These are phyloP conservation scores for Poecilobothrus nobilitatus DNA, from an alignment of 2,888 invertebrate genomes.

Conservation along the genomic window DNA sequence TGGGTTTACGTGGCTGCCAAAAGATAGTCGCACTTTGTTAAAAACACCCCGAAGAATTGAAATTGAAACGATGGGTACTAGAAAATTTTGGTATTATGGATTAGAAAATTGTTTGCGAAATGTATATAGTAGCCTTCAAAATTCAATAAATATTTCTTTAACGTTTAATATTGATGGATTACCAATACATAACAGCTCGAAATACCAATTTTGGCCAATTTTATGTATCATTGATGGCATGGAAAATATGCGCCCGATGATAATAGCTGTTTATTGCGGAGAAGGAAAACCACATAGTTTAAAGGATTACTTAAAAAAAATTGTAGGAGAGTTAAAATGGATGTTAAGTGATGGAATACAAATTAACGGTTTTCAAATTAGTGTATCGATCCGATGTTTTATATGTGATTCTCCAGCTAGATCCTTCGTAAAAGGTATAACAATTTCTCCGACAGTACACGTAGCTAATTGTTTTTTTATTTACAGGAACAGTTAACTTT, in stretches of 20 bases:
- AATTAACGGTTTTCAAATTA: slow-evolving; percentile 7
- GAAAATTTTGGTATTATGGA: slow-evolving; percentile 14
- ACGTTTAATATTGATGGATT: slow-evolving; percentile 11
- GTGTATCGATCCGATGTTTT: not conserved
- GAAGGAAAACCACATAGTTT: slow-evolving; percentile 5
- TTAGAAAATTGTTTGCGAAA: not conserved
- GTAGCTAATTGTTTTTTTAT: not conserved
- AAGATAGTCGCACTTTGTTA: slow-evolving; percentile 14
- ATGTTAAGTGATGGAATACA: slow-evolving; percentile 8
- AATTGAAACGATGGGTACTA: slow-evolving; percentile 9
- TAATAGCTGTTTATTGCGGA: slow-evolving; percentile 9
- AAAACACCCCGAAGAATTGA: too few relatives aligned
- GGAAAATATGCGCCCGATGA: not conserved
- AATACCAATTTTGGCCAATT: slow-evolving; percentile 8
- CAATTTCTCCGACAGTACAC: not conserved
- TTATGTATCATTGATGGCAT: not conserved
- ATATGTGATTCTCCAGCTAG: slow-evolving; percentile 14
- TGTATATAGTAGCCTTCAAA: not conserved
- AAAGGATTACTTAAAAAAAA: not conserved
- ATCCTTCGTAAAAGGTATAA: slow-evolving; percentile 10
- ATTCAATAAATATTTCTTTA: not conserved
- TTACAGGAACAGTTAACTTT: slow-evolving; percentile 19
- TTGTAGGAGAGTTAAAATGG: slow-evolving; percentile 9
- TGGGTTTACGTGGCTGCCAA: slow-evolving; percentile 8
- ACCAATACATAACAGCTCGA: not conserved